These are phyloP conservation scores for Temnothorax curvispinosus DNA, from an alignment of 1,140 invertebrate species.

Conservation along the genomic window DNA sequence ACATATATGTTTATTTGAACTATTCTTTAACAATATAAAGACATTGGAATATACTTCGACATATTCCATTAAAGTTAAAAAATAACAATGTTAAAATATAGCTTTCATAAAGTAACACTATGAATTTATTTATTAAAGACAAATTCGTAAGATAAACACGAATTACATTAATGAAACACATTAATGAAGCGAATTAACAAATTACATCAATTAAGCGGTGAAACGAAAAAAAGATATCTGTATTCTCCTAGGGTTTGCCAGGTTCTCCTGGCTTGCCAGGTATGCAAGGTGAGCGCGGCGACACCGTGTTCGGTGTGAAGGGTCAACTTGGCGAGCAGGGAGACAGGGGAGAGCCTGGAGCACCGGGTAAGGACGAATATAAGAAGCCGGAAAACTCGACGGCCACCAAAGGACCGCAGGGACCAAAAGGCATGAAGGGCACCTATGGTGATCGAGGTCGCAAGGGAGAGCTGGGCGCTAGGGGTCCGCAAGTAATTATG, in stretches of 20 bases:
- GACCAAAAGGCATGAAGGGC: constrained; percentile 87
- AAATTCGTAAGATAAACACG: neutral
- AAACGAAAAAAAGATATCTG: neutral
- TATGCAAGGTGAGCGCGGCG: constrained; percentile 86
- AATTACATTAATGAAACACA: neutral
- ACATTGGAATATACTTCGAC: neutral
- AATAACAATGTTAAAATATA: neutral
- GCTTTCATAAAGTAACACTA: neutral
- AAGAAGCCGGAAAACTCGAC: constrained; percentile 60
- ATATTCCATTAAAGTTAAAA: neutral
- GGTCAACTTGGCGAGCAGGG: constrained; percentile 85
- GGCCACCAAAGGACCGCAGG: constrained; percentile 84
- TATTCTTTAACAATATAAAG: neutral
- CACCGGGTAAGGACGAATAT: constrained; percentile 67
- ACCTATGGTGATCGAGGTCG: constrained; percentile 86
- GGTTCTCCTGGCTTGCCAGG: constrained; percentile 87
- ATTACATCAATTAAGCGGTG: neutral
- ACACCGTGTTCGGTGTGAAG: constrained; percentile 77
- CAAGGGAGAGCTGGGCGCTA: constrained; percentile 87
- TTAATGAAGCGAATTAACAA: neutral
- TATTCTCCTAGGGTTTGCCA: constrained; percentile 77
- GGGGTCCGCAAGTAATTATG: constrained; percentile 86
- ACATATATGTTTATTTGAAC: neutral
- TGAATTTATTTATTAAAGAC: neutral
- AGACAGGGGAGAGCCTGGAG: constrained; percentile 84